Evolutionary conservation across 2,888 invertebrate species (phyloP).

Genomic region (Candidula unifasciata): DNA sequence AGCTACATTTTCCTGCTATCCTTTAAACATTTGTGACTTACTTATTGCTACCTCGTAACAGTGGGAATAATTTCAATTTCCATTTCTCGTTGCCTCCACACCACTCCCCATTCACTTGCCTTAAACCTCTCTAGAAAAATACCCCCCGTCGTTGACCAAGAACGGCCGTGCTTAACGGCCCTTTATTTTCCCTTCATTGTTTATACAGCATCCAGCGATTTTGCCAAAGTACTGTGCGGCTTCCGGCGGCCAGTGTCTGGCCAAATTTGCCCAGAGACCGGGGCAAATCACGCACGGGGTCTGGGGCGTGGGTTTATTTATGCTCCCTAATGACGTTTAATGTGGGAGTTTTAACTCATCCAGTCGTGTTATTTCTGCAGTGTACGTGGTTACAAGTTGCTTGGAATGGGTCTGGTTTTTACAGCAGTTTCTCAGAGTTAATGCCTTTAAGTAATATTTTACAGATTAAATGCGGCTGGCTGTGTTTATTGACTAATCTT

Average conservation of each 20-base stretch:
- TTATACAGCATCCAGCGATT: neutral
- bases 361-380: neutral
- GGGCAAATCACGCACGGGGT: neutral
- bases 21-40: too few relatives aligned
- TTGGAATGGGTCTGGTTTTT: too few relatives aligned
- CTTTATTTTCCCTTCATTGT: neutral
- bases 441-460: neutral
- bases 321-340: conserved; percentile 6
- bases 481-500: too few relatives aligned
- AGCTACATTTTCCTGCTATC: too few relatives aligned
- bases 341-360: neutral
- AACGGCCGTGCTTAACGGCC: neutral
- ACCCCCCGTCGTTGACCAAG: neutral
- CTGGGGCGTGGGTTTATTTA: neutral
- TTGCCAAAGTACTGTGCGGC: neutral
- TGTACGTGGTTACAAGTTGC: too few relatives aligned
- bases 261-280: neutral
- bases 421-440: neutral
- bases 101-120: neutral
- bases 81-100: neutral
- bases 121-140: neutral
- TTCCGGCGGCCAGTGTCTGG: conserved; percentile 6
- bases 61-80: neutral
- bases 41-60: neutral
- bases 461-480: too few relatives aligned